Evolutionary conservation across 2,113 vertebrate species (phyloP).

Genomic region (Sturnira hondurensis): DNA sequence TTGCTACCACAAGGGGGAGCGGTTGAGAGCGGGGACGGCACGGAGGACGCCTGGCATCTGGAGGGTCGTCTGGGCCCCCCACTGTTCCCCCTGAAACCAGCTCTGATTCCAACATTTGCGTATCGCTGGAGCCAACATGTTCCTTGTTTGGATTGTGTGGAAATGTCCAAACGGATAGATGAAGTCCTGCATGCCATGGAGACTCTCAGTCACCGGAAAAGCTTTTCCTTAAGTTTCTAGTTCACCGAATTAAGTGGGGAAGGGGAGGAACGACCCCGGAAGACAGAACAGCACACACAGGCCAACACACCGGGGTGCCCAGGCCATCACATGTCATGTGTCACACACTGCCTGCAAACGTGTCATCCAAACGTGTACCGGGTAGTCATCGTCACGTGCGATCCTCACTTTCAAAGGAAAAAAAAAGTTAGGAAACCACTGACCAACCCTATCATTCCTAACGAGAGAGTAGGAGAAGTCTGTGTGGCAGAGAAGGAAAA

Average conservation of each 20-base stretch:
- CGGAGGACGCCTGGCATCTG: accelerated
- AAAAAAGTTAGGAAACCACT: not conserved
- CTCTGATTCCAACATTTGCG: not conserved
- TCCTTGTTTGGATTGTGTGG: not conserved
- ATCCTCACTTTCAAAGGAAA: not conserved
- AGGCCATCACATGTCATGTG: accelerated
- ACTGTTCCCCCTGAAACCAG: not conserved
- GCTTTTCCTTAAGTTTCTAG: not conserved
- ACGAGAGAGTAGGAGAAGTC: not conserved
- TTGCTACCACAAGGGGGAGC: not conserved
- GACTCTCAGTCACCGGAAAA: not conserved
- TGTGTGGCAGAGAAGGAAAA: not conserved
- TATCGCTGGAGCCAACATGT: not conserved
- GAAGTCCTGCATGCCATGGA: not conserved
- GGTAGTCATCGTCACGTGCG: accelerated
- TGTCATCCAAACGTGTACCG: not conserved
- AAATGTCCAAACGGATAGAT: not conserved
- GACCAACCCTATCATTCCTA: not conserved
- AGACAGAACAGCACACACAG: not conserved
- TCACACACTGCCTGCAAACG: not conserved
- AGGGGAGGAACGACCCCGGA: not conserved
- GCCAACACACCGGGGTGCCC: not conserved
- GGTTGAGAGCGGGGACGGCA: not conserved
- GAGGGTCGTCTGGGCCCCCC: not conserved
- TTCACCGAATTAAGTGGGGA: not conserved